These are phyloP conservation scores for Myiozetetes cayanensis DNA, from an alignment of 2,113 vertebrate species.

Conservation along the genomic window DNA sequence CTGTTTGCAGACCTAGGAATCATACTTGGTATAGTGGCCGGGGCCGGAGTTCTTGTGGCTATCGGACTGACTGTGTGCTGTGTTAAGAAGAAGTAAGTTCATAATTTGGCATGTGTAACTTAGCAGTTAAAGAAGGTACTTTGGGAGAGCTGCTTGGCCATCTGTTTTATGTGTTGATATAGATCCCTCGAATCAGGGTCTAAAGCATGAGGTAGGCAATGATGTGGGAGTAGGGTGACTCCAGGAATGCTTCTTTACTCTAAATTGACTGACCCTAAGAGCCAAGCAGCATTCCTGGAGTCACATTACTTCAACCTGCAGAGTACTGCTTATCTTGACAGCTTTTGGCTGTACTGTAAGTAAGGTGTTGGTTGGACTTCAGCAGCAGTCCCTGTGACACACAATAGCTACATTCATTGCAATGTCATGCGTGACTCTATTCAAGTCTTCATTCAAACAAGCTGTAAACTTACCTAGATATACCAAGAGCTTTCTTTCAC, in stretches of 20 bases:
- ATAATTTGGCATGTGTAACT: background rate
- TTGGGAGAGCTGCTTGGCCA: background rate
- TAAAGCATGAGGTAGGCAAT: background rate
- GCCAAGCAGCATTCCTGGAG: background rate
- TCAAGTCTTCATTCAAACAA: background rate
- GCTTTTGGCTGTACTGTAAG: background rate
- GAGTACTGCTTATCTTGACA: background rate
- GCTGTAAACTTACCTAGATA: background rate
- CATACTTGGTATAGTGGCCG: conserved; percentile 70
- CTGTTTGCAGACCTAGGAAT: conserved; percentile 72
- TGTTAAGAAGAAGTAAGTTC: conserved; percentile 80
- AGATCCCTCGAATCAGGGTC: background rate
- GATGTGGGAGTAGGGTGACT: background rate
- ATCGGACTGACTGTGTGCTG: conserved; percentile 75
- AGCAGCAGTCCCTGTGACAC: background rate
- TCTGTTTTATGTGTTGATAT: background rate
- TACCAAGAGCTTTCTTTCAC: background rate
- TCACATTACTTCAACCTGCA: background rate
- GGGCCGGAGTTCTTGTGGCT: conserved; percentile 58
- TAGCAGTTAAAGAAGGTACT: background rate
- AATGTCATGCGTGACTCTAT: background rate
- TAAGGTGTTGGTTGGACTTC: background rate
- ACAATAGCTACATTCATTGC: background rate
- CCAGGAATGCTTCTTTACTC: background rate
- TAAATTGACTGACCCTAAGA: background rate